These are phyloP conservation scores for Stictocephala bisonia DNA, from an alignment of 2,888 invertebrate genomes.

Conservation along the genomic window DNA sequence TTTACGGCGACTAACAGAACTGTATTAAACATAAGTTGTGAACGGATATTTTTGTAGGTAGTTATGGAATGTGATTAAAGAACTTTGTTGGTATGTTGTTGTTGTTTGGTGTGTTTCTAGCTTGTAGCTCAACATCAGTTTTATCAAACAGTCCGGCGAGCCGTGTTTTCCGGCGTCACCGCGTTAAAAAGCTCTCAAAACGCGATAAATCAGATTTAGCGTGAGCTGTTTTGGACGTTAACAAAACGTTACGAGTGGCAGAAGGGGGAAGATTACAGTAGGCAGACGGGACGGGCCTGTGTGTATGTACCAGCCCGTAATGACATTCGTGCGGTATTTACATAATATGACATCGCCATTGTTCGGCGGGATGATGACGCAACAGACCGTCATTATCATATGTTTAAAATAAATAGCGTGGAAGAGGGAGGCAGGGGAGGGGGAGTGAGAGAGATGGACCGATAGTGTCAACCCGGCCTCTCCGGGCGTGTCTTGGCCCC, in stretches of 20 bases:
- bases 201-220: slow-evolving; percentile 22
- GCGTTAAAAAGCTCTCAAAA: slow-evolving; percentile 21
- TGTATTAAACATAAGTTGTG: no score
- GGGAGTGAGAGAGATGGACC: slow-evolving; percentile 32
- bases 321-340: slow-evolving; percentile 47
- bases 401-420: slow-evolving; percentile 46
- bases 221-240: slow-evolving; percentile 28
- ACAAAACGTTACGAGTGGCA: neutral
- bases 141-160: no score
- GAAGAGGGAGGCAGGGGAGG: neutral
- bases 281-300: slow-evolving; percentile 20
- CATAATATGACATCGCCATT: slow-evolving; percentile 50
- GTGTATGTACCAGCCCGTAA: slow-evolving; percentile 14
- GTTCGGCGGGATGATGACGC: slow-evolving; percentile 34
- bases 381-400: slow-evolving; percentile 44
- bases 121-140: no score
- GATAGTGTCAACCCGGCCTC: slow-evolving; percentile 42
- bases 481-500: slow-evolving; percentile 39
- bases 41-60: no score
- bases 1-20: no score
- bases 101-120: no score
- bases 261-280: slow-evolving; percentile 18
- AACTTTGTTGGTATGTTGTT: no score
- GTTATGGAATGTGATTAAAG: no score
- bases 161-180: slow-evolving; percentile 1